Evolutionary conservation across 1,140 invertebrate genomes (phyloP).

Genomic region (Achroia grisella): DNA sequence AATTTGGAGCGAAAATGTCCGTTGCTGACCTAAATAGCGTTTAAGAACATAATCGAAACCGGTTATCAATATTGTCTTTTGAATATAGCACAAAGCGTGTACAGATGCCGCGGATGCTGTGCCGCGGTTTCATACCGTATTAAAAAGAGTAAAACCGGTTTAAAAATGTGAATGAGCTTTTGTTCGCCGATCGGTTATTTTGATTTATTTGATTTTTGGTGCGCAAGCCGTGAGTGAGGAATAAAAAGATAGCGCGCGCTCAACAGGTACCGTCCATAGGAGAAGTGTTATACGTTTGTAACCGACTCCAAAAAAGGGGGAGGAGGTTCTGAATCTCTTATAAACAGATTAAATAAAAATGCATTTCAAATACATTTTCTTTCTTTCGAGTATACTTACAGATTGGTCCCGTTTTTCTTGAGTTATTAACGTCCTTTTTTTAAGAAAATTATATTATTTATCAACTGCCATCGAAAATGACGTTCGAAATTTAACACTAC

Average conservation of each 20-base stretch:
- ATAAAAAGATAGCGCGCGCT: slow-evolving; percentile 57
- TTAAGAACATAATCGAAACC: slow-evolving; percentile 45
- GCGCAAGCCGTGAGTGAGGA: slow-evolving; percentile 22
- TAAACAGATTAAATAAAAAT: no score
- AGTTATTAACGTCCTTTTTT: no score
- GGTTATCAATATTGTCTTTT: slow-evolving; percentile 58
- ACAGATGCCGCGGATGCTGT: slow-evolving; percentile 66
- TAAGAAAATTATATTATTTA: no score
- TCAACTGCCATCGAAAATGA: no score
- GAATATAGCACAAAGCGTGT: slow-evolving; percentile 39
- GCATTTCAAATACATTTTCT: no score
- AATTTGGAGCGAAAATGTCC: slow-evolving; percentile 11
- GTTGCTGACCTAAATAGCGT: slow-evolving; percentile 54
- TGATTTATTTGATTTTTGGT: slow-evolving; percentile 72
- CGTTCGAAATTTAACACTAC: no score
- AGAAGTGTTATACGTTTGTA: no score
- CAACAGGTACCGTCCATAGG: slow-evolving; percentile 53
- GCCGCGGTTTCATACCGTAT: slow-evolving; percentile 21
- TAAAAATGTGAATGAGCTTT: slow-evolving; percentile 55
- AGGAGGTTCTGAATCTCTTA: no score
- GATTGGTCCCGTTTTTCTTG: no score
- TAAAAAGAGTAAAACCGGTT: slow-evolving; percentile 47
- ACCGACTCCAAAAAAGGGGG: no score
- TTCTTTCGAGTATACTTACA: no score
- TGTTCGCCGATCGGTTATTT: slow-evolving; percentile 64